Conservation (phyloP, 2,888 invertebrate genomes). For the Cerceris ruficornis region DNA sequence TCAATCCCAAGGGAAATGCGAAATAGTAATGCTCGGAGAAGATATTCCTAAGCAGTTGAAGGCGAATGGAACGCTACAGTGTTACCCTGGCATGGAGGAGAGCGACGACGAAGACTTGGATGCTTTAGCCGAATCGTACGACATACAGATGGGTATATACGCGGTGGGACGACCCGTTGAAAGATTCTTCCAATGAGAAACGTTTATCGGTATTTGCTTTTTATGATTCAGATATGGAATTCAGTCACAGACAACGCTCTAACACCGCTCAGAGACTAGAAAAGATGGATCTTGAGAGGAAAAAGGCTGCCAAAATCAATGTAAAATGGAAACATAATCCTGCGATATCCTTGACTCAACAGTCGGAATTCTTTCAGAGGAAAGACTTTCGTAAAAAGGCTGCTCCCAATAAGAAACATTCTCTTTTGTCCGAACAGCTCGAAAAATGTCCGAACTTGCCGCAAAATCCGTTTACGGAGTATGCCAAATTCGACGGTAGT, state of each 20-base stretch:
- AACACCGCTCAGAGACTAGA: conserved; percentile 95
- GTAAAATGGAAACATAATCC: conserved; percentile 88
- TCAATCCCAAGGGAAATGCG: conserved; percentile 88
- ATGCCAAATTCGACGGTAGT: conserved; percentile 95
- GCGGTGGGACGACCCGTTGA: background rate
- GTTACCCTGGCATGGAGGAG: conserved; percentile 90
- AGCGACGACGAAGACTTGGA: conserved; percentile 91
- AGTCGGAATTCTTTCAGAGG: conserved; percentile 84
- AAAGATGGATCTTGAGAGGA: conserved; percentile 93
- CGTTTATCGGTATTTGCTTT: background rate
- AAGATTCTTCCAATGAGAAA: too few species aligned
- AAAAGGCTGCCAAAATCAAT: conserved; percentile 90
- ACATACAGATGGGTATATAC: conserved; percentile 86
- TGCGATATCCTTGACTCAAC: conserved; percentile 84
- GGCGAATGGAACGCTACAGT: conserved; percentile 84
- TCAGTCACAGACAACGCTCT: conserved; percentile 87
- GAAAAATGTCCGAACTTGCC: conserved; percentile 90
- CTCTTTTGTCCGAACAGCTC: conserved; percentile 89
- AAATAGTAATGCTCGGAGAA: conserved; percentile 94
- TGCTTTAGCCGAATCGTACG: conserved; percentile 87
- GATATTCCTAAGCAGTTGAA: conserved; percentile 87
- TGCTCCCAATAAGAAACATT: conserved; percentile 80
- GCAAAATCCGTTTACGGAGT: conserved; percentile 94
- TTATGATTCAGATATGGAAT: conserved; percentile 80
- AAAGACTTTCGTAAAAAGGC: conserved; percentile 79